Evolutionary conservation across 2,888 invertebrate species (phyloP).

Genomic region (Drosophila longiperda): DNA sequence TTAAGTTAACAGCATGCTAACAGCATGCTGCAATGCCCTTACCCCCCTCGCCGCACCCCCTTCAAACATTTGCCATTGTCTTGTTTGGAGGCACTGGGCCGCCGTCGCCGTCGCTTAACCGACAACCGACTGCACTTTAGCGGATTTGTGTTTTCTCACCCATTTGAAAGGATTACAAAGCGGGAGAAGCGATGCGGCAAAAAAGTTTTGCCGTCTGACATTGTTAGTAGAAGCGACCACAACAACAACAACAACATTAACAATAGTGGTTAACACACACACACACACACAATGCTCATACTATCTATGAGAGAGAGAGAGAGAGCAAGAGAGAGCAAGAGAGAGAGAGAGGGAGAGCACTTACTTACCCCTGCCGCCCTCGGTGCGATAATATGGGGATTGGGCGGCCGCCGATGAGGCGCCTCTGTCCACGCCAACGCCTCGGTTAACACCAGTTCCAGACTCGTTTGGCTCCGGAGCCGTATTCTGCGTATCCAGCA

Average conservation of each 20-base stretch:
- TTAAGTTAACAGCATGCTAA: conserved; percentile 3
- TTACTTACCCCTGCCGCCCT: conserved; percentile 92
- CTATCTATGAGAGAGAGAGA: conserved; percentile 1
- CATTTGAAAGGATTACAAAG: conserved; percentile 75
- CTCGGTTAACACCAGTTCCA: conserved; percentile 3
- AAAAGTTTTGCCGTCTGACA: conserved; percentile 38
- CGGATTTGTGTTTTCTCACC: conserved; percentile 79
- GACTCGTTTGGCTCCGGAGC: conserved; percentile 83
- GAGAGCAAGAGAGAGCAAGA: conserved; percentile 1
- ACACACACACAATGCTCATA: conserved; percentile 1
- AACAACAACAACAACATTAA: conserved; percentile 8
- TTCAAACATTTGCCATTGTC: conserved; percentile 13
- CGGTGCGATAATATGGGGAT: conserved; percentile 85
- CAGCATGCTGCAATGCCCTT: neutral
- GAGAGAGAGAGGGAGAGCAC: conserved; percentile 85
- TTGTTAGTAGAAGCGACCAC: conserved; percentile 46
- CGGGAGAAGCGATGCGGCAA: conserved; percentile 57
- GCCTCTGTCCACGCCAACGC: conserved; percentile 35
- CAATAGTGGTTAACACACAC: conserved; percentile 28
- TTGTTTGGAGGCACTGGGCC: conserved; percentile 26
- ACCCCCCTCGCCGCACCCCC: no score
- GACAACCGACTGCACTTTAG: conserved; percentile 74
- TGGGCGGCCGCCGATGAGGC: conserved; percentile 75
- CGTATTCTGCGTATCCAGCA: conserved; percentile 85
- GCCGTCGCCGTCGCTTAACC: conserved; percentile 51